Evolutionary conservation across 1,140 invertebrate species (phyloP).

Genomic region (Aphis gossypii): DNA sequence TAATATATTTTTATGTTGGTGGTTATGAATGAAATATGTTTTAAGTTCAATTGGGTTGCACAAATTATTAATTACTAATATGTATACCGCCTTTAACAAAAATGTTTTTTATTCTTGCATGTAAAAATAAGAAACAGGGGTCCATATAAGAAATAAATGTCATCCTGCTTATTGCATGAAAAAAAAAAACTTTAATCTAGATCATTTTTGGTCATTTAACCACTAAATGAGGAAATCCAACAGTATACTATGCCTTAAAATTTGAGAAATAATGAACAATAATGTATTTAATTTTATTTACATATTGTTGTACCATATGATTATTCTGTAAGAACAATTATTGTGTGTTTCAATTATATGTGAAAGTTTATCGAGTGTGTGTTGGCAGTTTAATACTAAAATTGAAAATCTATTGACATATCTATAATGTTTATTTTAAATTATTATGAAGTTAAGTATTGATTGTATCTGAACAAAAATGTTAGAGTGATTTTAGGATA

Average conservation of each 20-base stretch:
- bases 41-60: background rate
- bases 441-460: background rate
- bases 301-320: background rate
- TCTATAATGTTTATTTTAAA: background rate
- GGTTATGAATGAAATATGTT: conserved; percentile 4
- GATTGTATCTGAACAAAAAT: background rate
- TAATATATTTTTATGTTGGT: background rate
- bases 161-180: conserved; percentile 5
- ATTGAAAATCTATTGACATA: background rate
- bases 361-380: background rate
- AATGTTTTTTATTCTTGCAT: conserved; percentile 43
- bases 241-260: background rate
- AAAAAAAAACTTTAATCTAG: background rate
- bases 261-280: background rate
- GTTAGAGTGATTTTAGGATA: conserved; percentile 19
- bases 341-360: background rate
- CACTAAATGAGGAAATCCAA: background rate
- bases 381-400: background rate
- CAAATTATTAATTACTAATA: conserved; percentile 1
- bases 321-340: background rate
- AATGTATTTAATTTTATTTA: background rate
- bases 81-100: background rate
- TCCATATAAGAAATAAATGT: background rate
- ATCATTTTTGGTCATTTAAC: background rate
- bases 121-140: background rate